Evolutionary conservation across 2,113 vertebrate species (phyloP), one percentile per base, ranked within the genome.

Genomic region (Ellobius talpinus): DNA sequence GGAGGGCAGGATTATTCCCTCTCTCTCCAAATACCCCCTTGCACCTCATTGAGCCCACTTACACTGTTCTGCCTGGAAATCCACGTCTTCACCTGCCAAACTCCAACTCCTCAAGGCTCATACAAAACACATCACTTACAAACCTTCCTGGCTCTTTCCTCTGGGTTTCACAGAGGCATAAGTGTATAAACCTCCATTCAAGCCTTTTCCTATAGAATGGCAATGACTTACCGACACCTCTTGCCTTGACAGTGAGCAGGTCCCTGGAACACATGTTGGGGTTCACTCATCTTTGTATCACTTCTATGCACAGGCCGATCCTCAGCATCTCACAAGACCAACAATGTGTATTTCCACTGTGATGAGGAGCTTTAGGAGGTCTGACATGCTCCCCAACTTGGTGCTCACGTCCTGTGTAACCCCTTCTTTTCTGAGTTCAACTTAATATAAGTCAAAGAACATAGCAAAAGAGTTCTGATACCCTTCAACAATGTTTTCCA

Each of bases 131-230:
- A 3, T 89, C 33, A 42, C 63, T 39, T 72, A 77, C 72, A 96
- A 70, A 86, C 23, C 58, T 88, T 92, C 85, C 23, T 72, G 68
- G 63, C 47, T 90, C 68, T 77, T 72, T 31, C 89, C 97, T 94
- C 78, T 14, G 23, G 39, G 61, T 81, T 63, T n/a, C 87, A 68
- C 24, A 70, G 33, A 81, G 42, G 42, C 87, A 7, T 24, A 81
- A 31, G 42, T 12, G 33, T 31, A 92, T 11, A 68, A 33, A 85
- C 42, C 36, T 94, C 85, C 66, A 8, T 73, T 16, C 42, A 5
- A 58, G 77, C 55, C 33, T 52, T 63, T 52, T 36, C 33, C 85
- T 2, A 2, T 9, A 52, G 24, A 73, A 33, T 24, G 45, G 84
- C 72, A 95, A 63, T 39, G 52, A 39, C 39, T 65, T 45, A 45